Conservation (phyloP, 2,113 vertebrate genomes). For the Gobius niger region DNA sequence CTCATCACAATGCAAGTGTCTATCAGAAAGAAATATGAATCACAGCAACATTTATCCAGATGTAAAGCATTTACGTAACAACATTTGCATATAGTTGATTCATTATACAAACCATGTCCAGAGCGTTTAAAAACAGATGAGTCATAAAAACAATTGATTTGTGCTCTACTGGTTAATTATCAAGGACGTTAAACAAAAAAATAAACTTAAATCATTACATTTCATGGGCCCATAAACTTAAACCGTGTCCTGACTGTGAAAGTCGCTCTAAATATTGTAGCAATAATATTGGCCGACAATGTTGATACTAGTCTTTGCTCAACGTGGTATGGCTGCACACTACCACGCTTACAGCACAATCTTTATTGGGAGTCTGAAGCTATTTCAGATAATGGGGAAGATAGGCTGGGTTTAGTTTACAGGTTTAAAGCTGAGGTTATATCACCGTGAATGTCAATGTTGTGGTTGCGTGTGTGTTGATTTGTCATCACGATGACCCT, state of each 20-base stretch:
- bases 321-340: background rate
- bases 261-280: too few species aligned
- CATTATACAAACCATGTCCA: background rate
- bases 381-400: background rate
- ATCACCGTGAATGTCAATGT: background rate
- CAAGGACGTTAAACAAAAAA: too few species aligned
- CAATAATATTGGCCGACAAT: too few species aligned
- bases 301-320: too few species aligned
- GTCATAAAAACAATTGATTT: background rate
- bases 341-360: background rate
- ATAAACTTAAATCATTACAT: too few species aligned
- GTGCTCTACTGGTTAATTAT: too few species aligned
- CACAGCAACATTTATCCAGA: too few species aligned
- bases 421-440: background rate
- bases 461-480: constrained; percentile 22
- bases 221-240: too few species aligned
- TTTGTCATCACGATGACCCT: constrained; percentile 68
- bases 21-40: too few species aligned
- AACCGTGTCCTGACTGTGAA: too few species aligned
- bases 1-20: background rate
- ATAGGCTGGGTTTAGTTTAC: background rate
- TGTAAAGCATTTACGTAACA: too few species aligned
- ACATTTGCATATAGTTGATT: too few species aligned
- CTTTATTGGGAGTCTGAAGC: background rate
- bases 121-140: background rate